A percentile compares a stretch with the other conserved stretches of the same genome.
These are phyloP conservation scores for Tokudaia muenninki DNA, from an alignment of 2,797 vertebrate species.

Conservation along the genomic window DNA sequence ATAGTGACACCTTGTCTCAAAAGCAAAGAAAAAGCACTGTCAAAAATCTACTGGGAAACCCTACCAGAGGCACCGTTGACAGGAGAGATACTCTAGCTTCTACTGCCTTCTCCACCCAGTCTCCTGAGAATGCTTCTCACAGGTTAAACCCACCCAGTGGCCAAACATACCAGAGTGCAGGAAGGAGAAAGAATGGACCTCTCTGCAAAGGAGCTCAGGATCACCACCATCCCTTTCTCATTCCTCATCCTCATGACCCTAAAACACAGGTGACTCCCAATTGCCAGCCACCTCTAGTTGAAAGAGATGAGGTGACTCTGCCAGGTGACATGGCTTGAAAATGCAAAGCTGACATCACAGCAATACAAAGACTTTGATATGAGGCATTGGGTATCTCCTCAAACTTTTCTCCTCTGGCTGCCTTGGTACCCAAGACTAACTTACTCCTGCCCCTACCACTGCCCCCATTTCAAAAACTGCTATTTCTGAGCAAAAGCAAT, in stretches of 20 bases:
- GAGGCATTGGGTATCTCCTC: background rate
- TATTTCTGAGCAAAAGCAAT: background rate
- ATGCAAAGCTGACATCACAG: background rate
- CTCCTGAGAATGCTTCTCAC: background rate
- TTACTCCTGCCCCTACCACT: background rate
- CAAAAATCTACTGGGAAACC: background rate
- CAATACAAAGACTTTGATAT: background rate
- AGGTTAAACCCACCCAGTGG: background rate
- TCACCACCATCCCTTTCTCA: background rate
- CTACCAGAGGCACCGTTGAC: background rate
- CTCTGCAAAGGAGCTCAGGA: too few relatives aligned
- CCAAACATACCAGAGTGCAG: background rate
- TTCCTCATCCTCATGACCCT: background rate
- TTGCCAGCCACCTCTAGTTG: background rate
- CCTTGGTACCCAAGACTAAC: background rate
- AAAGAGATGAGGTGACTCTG: background rate
- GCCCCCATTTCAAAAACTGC: background rate
- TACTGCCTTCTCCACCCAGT: background rate
- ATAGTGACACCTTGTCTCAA: background rate
- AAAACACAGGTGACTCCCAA: background rate
- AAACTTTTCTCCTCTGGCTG: background rate
- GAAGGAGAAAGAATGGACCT: background rate
- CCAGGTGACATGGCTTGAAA: background rate
- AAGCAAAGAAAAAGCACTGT: background rate
- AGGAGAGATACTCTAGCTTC: background rate